Evolutionary conservation across 1,140 invertebrate genomes (phyloP).

Genomic region (Drosophila repletoides): DNA sequence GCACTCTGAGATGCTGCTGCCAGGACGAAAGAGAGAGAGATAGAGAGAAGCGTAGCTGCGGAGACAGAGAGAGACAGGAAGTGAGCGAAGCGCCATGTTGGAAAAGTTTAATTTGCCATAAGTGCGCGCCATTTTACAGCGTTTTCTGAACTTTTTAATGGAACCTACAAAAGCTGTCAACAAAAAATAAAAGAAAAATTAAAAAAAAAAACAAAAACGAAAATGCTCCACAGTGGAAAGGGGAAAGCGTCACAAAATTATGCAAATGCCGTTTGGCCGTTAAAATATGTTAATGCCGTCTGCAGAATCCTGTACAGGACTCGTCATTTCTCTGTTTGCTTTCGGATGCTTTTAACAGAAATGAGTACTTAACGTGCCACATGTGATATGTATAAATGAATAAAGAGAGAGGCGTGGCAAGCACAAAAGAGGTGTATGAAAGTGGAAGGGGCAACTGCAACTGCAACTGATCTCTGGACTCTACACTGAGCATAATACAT

Average conservation of each 20-base stretch:
- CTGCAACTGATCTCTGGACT: too few relatives aligned
- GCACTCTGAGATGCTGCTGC: background rate
- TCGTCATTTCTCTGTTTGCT: constrained; percentile 16
- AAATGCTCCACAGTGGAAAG: constrained; percentile 21
- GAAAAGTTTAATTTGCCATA: constrained; percentile 81
- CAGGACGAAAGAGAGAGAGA: background rate
- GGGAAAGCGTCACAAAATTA: constrained; percentile 41
- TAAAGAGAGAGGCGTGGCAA: too few relatives aligned
- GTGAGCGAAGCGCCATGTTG: constrained; percentile 50
- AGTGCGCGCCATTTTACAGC: constrained; percentile 62
- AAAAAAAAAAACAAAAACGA: constrained; percentile 7
- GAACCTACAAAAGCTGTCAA: constrained; percentile 46
- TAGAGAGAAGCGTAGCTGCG: too few relatives aligned
- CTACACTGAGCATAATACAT: too few relatives aligned
- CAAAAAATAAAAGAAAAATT: constrained; percentile 4
- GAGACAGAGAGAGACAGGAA: background rate
- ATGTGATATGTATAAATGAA: too few relatives aligned
- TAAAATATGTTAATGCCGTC: constrained; percentile 72
- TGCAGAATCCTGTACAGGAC: too few relatives aligned
- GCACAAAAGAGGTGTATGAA: too few relatives aligned
- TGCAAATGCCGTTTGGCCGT: constrained; percentile 70
- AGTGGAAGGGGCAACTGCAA: too few relatives aligned
- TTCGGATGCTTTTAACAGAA: too few relatives aligned
- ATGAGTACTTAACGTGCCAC: too few relatives aligned
- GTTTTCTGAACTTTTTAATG: constrained; percentile 59